phyloP scores from a whole-genome alignment of 2,888 invertebrate species.

The Brenthis daphne region DNA sequence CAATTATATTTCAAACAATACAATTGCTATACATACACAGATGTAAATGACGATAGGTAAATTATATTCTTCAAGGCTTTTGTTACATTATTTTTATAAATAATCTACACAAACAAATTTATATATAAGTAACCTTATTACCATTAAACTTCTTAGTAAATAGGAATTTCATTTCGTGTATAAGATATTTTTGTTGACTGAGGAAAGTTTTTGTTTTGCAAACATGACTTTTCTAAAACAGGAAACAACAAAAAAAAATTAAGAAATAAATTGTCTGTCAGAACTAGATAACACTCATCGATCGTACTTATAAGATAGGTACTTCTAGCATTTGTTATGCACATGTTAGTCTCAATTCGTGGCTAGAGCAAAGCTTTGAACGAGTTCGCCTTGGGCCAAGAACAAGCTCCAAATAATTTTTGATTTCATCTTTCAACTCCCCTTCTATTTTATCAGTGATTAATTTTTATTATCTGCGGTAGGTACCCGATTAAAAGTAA shows the following conservation, averaged over 20 bases:
- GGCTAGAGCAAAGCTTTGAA: conserved; percentile 43
- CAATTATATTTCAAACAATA: too few relatives aligned
- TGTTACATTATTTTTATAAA: too few relatives aligned
- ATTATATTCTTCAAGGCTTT: background rate
- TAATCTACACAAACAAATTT: too few relatives aligned
- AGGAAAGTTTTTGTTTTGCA: too few relatives aligned
- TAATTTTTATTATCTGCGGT: conserved; percentile 2
- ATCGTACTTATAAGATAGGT: background rate
- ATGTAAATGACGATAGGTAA: conserved; percentile 1
- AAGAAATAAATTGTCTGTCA: background rate
- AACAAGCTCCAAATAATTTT: conserved; percentile 42
- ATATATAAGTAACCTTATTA: too few relatives aligned
- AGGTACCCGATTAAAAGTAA: too few relatives aligned
- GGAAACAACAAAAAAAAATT: background rate
- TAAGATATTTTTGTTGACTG: background rate
- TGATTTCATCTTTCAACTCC: conserved; percentile 1
- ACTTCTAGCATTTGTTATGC: conserved; percentile 27
- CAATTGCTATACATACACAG: background rate
- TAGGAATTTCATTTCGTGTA: background rate
- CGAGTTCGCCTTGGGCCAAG: conserved; percentile 59
- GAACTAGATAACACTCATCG: too few relatives aligned
- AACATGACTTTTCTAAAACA: background rate
- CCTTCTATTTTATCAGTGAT: background rate
- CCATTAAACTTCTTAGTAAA: too few relatives aligned
- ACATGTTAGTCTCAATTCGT: conserved; percentile 47